Evolutionary conservation across 2,888 invertebrate species (phyloP).

Genomic region (Nesidiocoris tenuis): DNA sequence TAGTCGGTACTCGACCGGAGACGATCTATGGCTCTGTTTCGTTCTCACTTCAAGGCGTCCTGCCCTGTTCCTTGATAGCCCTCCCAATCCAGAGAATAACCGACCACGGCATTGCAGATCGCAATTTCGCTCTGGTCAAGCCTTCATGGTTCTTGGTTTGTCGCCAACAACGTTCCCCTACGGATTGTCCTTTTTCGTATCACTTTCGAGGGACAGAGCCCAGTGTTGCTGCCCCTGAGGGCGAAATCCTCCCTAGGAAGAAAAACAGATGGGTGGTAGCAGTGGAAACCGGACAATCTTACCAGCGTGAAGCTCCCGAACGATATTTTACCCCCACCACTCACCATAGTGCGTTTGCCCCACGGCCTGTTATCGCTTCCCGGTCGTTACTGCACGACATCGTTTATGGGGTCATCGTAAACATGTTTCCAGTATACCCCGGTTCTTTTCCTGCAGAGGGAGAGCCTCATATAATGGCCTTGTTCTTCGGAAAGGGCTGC

Average conservation of each 20-base stretch:
- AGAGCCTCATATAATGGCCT: conserved; percentile 26
- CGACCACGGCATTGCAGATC: conserved; percentile 32
- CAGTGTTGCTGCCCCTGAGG: conserved; percentile 5
- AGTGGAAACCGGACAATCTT: conserved; percentile 21
- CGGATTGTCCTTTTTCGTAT: neutral
- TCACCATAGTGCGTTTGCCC: neutral
- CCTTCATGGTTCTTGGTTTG: conserved; percentile 39
- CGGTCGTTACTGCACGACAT: conserved; percentile 41
- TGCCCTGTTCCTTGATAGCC: neutral
- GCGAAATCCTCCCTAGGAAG: conserved; percentile 12
- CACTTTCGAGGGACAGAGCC: conserved; percentile 7
- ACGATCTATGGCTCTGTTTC: neutral
- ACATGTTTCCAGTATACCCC: conserved; percentile 36
- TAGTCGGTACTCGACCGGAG: neutral
- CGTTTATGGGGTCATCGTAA: conserved; percentile 39
- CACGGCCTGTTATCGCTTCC: conserved; percentile 35
- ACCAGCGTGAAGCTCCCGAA: conserved; percentile 1
- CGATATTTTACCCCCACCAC: conserved; percentile 20
- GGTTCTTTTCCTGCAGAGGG: conserved; percentile 10
- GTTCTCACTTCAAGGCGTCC: neutral
- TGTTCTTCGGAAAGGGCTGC: conserved; percentile 14
- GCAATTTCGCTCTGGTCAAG: conserved; percentile 38
- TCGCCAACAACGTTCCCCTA: conserved; percentile 19
- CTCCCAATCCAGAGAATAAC: conserved; percentile 1
- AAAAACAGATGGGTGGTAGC: neutral